phyloP scores from a whole-genome alignment of 2,797 vertebrate species.

The Danio jaintianensis region DNA sequence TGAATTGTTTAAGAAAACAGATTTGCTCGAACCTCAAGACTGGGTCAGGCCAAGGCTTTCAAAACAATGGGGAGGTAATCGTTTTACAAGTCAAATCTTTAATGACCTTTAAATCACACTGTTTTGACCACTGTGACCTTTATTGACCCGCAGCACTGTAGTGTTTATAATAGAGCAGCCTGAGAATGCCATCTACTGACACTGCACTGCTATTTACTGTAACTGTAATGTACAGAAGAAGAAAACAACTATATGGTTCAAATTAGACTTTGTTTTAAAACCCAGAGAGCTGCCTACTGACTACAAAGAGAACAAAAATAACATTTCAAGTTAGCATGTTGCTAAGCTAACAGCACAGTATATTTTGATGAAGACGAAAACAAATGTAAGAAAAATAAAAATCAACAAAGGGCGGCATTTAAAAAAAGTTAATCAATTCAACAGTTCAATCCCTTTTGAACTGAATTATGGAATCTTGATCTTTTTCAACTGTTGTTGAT shows the following conservation, averaged over 20 bases:
- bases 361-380: neutral
- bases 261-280: neutral
- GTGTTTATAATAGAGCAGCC: constrained; percentile 35
- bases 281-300: neutral
- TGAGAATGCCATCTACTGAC: constrained; percentile 66
- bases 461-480: too few species aligned
- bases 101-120: constrained; percentile 42
- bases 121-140: neutral
- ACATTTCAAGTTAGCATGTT: neutral
- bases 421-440: too few species aligned
- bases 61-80: constrained; percentile 17
- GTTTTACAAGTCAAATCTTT: constrained; percentile 4
- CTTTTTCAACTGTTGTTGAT: too few species aligned
- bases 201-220: constrained; percentile 19
- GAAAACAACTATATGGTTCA: neutral
- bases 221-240: neutral
- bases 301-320: too few species aligned
- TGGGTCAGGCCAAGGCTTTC: constrained; percentile 40
- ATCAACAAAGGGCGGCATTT: too few species aligned
- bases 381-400: neutral
- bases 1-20: constrained; percentile 45
- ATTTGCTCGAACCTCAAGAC: constrained; percentile 15
- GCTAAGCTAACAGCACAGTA: neutral
- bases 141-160: neutral
- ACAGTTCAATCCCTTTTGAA: too few species aligned